phyloP scores from a whole-genome alignment of 2,797 vertebrate genomes.

The Lycodopsis pacificus region DNA sequence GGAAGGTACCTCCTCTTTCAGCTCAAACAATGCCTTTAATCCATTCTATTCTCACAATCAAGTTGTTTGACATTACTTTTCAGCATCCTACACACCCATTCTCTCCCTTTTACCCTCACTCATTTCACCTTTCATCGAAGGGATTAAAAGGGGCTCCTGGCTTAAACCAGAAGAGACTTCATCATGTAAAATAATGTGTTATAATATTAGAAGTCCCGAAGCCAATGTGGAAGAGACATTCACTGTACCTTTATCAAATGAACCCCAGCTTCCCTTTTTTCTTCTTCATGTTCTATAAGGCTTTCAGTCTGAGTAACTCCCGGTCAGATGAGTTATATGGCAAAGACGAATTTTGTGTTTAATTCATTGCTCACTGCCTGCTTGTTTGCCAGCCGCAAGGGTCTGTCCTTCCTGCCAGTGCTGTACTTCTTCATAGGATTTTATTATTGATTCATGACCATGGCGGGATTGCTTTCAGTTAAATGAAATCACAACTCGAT shows the following conservation, averaged over 20 bases:
- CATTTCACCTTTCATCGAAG: slow-evolving; percentile 68
- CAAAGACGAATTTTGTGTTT: slow-evolving; percentile 54
- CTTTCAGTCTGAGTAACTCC: slow-evolving; percentile 60
- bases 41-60: slow-evolving; percentile 79
- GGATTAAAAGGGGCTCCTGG: slow-evolving; percentile 26
- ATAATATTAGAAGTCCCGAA: slow-evolving; percentile 53
- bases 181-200: slow-evolving; percentile 75
- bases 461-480: slow-evolving; percentile 55
- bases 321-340: slow-evolving; percentile 47
- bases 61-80: slow-evolving; percentile 83
- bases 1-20: slow-evolving; percentile 77
- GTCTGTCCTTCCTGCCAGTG: slow-evolving; percentile 52
- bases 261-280: slow-evolving; percentile 48
- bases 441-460: slow-evolving; percentile 67
- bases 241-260: slow-evolving; percentile 67
- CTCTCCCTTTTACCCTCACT: slow-evolving; percentile 34
- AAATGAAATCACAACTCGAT: slow-evolving; percentile 62
- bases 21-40: slow-evolving; percentile 86
- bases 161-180: slow-evolving; percentile 65
- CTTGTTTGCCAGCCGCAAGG: slow-evolving; percentile 66
- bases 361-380: slow-evolving; percentile 59
- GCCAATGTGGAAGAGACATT: slow-evolving; percentile 71
- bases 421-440: slow-evolving; percentile 58
- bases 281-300: slow-evolving; percentile 46
- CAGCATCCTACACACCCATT: slow-evolving; percentile 71